Evolutionary conservation across 1,140 invertebrate genomes (phyloP).

Genomic region (Cryptotermes secundus): DNA sequence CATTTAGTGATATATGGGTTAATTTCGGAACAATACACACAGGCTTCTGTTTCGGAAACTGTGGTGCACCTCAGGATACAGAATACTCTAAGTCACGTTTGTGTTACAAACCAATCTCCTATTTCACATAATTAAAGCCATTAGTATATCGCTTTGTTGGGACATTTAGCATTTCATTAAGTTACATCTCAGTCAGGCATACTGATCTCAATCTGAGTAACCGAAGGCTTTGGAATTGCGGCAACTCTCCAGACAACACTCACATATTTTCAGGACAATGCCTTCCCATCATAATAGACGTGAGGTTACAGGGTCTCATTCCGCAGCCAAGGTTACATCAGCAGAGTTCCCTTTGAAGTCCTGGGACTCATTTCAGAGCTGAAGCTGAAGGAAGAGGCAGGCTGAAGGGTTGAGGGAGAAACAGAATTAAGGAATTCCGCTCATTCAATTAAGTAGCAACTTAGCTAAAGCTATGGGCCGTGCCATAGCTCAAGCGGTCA

Average conservation of each 20-base stretch:
- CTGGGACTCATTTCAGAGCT: neutral
- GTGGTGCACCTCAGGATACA: neutral
- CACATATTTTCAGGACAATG: neutral
- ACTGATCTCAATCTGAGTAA: neutral
- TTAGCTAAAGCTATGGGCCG: neutral
- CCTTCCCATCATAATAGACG: neutral
- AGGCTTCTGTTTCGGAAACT: too few relatives aligned
- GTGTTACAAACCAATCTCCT: neutral
- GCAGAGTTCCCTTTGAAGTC: neutral
- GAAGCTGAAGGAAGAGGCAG: neutral
- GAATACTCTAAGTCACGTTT: neutral
- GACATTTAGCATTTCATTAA: neutral
- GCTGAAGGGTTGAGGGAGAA: neutral
- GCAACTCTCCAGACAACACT: neutral
- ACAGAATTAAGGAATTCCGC: neutral
- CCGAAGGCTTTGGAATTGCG: neutral
- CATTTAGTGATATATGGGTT: too few relatives aligned
- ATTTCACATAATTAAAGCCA: neutral
- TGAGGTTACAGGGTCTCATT: neutral
- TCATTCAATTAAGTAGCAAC: neutral
- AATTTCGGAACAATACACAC: too few relatives aligned
- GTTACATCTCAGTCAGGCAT: neutral
- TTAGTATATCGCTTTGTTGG: neutral
- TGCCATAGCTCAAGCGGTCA: too few relatives aligned
- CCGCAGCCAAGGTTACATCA: neutral